phyloP scores from a whole-genome alignment of 2,888 invertebrate genomes.

The Anthrax anthrax region DNA sequence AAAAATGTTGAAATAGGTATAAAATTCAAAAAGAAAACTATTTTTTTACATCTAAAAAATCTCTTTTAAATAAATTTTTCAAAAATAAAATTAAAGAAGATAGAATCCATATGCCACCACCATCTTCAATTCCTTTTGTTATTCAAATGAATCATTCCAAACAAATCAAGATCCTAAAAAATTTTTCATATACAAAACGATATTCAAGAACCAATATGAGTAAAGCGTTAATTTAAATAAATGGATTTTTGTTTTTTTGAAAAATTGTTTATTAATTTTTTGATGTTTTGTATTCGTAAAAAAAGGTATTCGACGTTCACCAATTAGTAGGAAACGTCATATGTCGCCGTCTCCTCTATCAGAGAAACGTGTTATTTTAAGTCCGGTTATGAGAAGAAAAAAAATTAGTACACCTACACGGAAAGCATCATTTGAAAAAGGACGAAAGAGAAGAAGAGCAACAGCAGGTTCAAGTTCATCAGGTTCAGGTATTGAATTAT shows the following conservation, averaged over 20 bases:
- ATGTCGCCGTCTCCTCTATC: slow-evolving; percentile 22
- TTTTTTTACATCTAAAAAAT: not conserved
- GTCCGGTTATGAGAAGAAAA: slow-evolving; percentile 26
- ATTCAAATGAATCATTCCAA: not conserved
- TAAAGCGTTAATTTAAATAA: too few relatives aligned
- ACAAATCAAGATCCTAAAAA: slow-evolving; percentile 1
- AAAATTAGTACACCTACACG: slow-evolving; percentile 19
- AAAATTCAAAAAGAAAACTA: too few relatives aligned
- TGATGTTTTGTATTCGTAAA: too few relatives aligned
- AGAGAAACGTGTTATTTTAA: slow-evolving; percentile 23
- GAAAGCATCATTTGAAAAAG: slow-evolving; percentile 6
- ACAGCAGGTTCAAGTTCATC: slow-evolving; percentile 28
- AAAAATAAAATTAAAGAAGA: not conserved
- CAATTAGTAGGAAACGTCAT: slow-evolving; percentile 20
- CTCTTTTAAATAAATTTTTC: not conserved
- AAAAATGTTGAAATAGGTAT: slow-evolving; percentile 10
- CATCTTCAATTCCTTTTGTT: slow-evolving; percentile 4
- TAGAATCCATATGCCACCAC: slow-evolving; percentile 10
- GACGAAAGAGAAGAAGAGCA: slow-evolving; percentile 10
- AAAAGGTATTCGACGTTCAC: slow-evolving; percentile 19
- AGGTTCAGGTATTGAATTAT: slow-evolving; percentile 23
- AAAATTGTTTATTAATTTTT: too few relatives aligned
- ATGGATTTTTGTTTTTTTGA: too few relatives aligned
- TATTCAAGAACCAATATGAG: not conserved
- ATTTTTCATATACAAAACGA: slow-evolving; percentile 1